Evolutionary conservation across 92 coral and sea anemone species (phyloP).

Genomic region (Porites rus): DNA sequence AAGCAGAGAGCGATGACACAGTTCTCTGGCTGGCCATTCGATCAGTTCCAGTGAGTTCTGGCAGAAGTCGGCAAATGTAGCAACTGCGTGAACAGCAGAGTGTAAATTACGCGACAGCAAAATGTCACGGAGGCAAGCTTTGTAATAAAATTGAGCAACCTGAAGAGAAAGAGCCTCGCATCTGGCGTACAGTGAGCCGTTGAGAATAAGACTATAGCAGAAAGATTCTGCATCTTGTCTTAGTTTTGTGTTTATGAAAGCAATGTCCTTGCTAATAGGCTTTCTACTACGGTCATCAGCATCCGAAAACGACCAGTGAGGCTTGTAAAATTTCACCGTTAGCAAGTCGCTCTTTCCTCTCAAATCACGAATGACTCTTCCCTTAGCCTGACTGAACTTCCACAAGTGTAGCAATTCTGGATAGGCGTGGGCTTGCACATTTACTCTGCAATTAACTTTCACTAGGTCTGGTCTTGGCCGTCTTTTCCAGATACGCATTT

Average conservation of each 20-base stretch:
- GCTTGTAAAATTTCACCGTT: constrained; percentile 81
- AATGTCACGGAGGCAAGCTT: constrained; percentile 81
- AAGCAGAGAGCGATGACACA: constrained; percentile 78
- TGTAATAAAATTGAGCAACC: constrained; percentile 87
- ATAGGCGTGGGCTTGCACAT: constrained; percentile 64
- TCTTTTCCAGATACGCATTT: constrained; percentile 88
- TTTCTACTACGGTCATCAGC: constrained; percentile 72
- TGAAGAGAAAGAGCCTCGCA: constrained; percentile 76
- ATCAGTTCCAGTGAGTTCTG: constrained; percentile 71
- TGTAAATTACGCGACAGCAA: constrained; percentile 61
- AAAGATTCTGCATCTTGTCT: constrained; percentile 64
- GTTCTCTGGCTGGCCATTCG: constrained; percentile 92
- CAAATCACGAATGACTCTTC: constrained; percentile 72
- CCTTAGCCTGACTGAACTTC: constrained; percentile 91
- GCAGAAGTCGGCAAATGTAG: constrained; percentile 87
- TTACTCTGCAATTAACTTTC: constrained; percentile 77
- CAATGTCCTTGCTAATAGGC: constrained; percentile 1
- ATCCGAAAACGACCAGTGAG: constrained; percentile 89
- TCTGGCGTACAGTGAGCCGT: constrained; percentile 74
- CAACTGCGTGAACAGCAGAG: constrained; percentile 86
- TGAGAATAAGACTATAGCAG: constrained; percentile 75
- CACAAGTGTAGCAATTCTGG: constrained; percentile 94
- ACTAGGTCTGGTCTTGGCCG: constrained; percentile 88
- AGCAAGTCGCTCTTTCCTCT: constrained; percentile 78
- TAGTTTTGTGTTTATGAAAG: constrained; percentile 35